Evolutionary conservation across 1,140 invertebrate species (phyloP), one percentile per base, ranked within the genome.

Genomic region (Trichonephila inaurata): DNA sequence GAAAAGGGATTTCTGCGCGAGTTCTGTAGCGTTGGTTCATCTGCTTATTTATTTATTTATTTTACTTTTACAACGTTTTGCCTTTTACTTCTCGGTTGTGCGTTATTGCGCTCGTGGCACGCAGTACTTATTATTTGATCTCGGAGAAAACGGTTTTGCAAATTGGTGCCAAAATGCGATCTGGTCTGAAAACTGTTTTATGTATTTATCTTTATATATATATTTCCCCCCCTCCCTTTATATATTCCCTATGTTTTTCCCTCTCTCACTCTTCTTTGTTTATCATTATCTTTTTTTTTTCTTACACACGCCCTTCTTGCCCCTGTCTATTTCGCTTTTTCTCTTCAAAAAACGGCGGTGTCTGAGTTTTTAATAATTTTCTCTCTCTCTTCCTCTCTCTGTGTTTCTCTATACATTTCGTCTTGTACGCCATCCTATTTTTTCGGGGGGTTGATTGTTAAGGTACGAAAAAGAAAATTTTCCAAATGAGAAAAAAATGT

Each of bases 351-450:
- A 28, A 85, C 33, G 83, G n/a, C 58, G 83, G 83, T 85, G 83
- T 85, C 83, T 85, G 83, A 85, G 83, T 85, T 85, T 85, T 85
- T 85, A 85, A 85, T 61, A 85, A 85, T 85, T 85, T 85, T 85
- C 83, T 24, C 58, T 28, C 28, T 24, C 58, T 58, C 18, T 85
- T 85, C 61, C 83, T 24, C 58, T 24, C 58, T 58, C 18, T 83
- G 33, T 69, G 16, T 62, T 51, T 51, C 51, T 51, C 51, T 51
- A 51, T 51, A 51, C 51, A 51, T 51, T 51, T 51, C 51, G 51
- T 51, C 51, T 51, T 51, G 51, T 51, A 51, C 10, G 51, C 51
- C 51, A 51, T 51, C 51, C 7, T 12, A 10, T 51, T 51, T 51
- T 51, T 51, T 51, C 10, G 7, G 51, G 51, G 18, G 62, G 62